Conservation (phyloP, 2,797 vertebrate genomes). For the Gadopsis bispinosus region DNA sequence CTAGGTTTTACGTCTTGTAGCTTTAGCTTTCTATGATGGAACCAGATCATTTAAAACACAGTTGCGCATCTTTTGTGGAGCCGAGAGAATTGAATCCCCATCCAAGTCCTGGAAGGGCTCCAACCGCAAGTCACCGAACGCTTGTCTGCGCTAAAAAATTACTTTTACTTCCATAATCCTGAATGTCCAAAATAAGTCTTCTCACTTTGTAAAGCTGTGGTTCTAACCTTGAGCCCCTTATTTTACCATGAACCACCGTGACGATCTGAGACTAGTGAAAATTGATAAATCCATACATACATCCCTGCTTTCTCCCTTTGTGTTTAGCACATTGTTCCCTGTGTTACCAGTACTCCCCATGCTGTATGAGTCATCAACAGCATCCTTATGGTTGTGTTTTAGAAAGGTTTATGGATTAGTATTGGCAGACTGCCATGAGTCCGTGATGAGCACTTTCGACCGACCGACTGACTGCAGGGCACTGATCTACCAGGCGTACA, state of each 20-base stretch:
- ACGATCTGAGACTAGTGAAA: constrained; percentile 11
- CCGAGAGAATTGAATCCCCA: neutral
- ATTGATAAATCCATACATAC: neutral
- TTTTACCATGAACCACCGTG: neutral
- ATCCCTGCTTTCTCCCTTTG: constrained; percentile 11
- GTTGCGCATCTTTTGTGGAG: constrained; percentile 13
- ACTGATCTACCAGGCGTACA: constrained; percentile 52
- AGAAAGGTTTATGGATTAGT: constrained; percentile 67
- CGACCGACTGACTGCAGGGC: constrained; percentile 47
- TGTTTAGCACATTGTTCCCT: constrained; percentile 8
- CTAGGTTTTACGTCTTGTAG: neutral
- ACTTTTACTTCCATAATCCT: constrained; percentile 8
- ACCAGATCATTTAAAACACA: constrained; percentile 2
- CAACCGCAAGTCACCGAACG: constrained; percentile 5
- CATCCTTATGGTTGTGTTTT: constrained; percentile 54
- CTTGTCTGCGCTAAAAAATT: neutral
- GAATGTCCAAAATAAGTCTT: neutral
- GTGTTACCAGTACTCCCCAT: constrained; percentile 10
- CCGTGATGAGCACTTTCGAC: constrained; percentile 55
- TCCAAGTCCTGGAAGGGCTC: neutral
- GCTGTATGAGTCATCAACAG: constrained; percentile 45
- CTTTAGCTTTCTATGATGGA: constrained; percentile 17
- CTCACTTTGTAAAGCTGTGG: neutral
- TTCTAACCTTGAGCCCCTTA: neutral
- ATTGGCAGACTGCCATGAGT: constrained; percentile 64